Percentiles rank a stretch among this genome's conserved stretches.
Evolutionary conservation across 2,888 invertebrate species (phyloP).

Genomic region (Cosmia trapezina): DNA sequence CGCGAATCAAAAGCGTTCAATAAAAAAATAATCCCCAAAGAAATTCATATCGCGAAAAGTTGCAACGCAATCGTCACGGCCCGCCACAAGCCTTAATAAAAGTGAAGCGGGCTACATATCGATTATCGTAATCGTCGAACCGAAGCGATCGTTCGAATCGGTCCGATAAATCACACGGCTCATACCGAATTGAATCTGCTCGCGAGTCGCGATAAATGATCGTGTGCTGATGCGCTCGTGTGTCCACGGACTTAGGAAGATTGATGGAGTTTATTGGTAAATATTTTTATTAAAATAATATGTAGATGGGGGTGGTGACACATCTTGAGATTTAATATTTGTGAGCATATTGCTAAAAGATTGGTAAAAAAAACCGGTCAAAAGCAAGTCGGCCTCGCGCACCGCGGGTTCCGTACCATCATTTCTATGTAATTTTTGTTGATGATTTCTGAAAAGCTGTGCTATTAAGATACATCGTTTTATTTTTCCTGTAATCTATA

Average conservation of each 20-base stretch:
- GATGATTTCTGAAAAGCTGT: too few species aligned
- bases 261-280: conserved; percentile 66
- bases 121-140: conserved; percentile 82
- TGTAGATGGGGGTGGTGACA: conserved; percentile 13
- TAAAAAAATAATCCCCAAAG: conserved; percentile 54
- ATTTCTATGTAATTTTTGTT: too few species aligned
- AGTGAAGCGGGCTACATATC: conserved; percentile 78
- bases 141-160: conserved; percentile 81
- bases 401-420: too few species aligned
- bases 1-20: conserved; percentile 23
- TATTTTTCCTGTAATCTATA: too few species aligned
- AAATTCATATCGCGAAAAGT: conserved; percentile 67
- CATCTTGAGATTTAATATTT: not conserved
- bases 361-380: too few species aligned
- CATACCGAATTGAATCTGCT: conserved; percentile 73
- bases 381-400: too few species aligned
- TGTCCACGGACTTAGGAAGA: conserved; percentile 70
- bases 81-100: conserved; percentile 75
- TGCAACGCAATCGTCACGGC: conserved; percentile 76
- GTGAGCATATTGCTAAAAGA: not conserved
- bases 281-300: conserved; percentile 50
- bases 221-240: conserved; percentile 69
- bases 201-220: conserved; percentile 71
- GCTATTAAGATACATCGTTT: too few species aligned
- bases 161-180: conserved; percentile 81